Evolutionary conservation across 2,113 vertebrate species (phyloP), one percentile per base, ranked within the genome.

Genomic region (Campylomormyrus numenius): DNA sequence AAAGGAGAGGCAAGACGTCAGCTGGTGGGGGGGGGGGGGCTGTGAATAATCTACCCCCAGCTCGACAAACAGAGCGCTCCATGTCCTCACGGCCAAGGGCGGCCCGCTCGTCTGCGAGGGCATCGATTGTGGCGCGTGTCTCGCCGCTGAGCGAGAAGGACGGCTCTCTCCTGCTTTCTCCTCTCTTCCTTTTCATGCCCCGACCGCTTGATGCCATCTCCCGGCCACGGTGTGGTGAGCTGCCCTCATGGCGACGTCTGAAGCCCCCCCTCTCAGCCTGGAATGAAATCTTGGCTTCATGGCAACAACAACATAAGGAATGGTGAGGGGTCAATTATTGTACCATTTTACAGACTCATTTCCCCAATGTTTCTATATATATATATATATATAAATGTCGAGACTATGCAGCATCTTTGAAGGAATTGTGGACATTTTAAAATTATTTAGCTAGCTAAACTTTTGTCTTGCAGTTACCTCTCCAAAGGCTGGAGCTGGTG

Each of bases 51-150:
- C 95, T 94, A 94, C 93, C 85, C 89, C 84, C 80, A 93, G 94
- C 92, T 90, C 94, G 93, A 95, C 95, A 95, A 95, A 95, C 95
- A 95, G 92, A 93, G 93, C 93, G 93, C 94, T 95, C 92, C 92
- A 93, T 90, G 91, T 92, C 80, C 93, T 93, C 93, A 88, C 89
- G 58, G 90, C 90, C 90, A 83, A 92, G 92, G 93, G 92, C 93
- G 93, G 84, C 93, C 93, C 92, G 87, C 91, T 93, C 93, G 94
- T 94, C 93, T 94, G 92, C 92, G 92, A 94, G 93, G 92, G 93
- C 94, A 93, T 93, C 92, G 94, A 95, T 94, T 93, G 92, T 91
- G 91, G 89, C 93, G 94, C 94, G 94, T 94, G 94, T 95, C 95
- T 94, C 95, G 94, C 95, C 95, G 94, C 95, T 93, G 93, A 95